Conservation (phyloP, 2,797 vertebrate species). For the Ispidina picta region DNA sequence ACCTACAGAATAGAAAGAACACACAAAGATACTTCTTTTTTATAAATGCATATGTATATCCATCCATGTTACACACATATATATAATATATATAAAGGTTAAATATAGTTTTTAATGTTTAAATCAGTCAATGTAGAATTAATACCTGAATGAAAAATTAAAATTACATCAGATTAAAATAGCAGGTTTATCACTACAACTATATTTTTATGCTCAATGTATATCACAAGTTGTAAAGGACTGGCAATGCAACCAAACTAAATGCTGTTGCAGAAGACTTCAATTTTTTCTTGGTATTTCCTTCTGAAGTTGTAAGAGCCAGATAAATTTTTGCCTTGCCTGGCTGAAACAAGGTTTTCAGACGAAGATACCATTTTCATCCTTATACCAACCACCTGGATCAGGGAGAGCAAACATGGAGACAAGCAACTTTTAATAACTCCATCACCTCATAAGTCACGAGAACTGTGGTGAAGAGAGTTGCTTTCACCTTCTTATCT, state of each 20-base stretch:
- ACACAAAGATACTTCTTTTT: neutral
- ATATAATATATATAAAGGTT: neutral
- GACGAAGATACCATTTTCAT: neutral
- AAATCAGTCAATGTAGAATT: neutral
- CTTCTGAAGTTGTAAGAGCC: neutral
- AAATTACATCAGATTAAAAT: neutral
- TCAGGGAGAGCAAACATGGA: neutral
- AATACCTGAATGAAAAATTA: neutral
- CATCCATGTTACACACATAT: neutral
- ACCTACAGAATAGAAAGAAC: constrained; percentile 76
- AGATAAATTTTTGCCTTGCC: neutral
- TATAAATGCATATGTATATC: neutral
- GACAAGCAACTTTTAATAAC: neutral
- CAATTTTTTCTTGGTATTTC: neutral
- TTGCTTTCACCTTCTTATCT: neutral
- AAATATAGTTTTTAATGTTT: neutral
- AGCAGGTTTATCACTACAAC: neutral
- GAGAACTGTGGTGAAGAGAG: neutral
- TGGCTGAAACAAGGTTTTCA: neutral
- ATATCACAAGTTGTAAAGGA: neutral
- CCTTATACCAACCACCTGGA: neutral
- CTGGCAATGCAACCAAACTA: neutral
- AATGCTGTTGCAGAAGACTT: neutral
- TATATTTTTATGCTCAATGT: neutral
- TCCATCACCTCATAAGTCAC: neutral